Evolutionary conservation across 1,140 invertebrate species (phyloP).

Genomic region (Drosophila littoralis): DNA sequence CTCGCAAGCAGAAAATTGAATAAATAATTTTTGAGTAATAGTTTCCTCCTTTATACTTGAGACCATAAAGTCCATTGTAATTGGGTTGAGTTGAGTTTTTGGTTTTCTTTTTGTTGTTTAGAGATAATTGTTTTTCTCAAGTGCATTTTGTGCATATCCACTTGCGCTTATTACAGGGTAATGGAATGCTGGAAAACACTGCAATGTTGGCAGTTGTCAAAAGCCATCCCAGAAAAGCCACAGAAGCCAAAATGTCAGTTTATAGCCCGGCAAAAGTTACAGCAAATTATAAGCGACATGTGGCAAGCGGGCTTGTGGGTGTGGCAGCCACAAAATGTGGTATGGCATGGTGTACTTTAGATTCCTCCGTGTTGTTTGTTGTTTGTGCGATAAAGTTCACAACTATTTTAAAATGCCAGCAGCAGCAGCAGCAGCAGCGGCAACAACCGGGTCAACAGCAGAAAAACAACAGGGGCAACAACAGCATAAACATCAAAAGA

Average conservation of each 20-base stretch:
- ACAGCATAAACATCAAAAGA: constrained; percentile 25
- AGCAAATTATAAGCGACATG: constrained; percentile 75
- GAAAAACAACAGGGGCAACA: constrained; percentile 1
- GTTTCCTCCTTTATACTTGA: too few relatives aligned
- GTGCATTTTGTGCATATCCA: too few relatives aligned
- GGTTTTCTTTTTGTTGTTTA: too few relatives aligned
- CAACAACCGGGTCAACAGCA: constrained; percentile 25
- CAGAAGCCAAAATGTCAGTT: constrained; percentile 64
- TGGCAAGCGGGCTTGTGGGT: constrained; percentile 40
- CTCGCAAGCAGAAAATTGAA: too few relatives aligned
- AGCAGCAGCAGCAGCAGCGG: constrained; percentile 46
- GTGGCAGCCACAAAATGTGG: constrained; percentile 60
- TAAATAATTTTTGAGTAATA: too few relatives aligned
- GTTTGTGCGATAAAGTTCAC: constrained; percentile 68
- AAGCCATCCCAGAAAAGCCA: constrained; percentile 22
- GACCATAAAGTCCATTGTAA: too few relatives aligned
- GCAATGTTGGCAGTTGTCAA: constrained; percentile 18
- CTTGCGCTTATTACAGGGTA: too few relatives aligned
- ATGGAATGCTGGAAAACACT: neutral
- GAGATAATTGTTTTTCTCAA: too few relatives aligned
- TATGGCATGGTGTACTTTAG: constrained; percentile 11
- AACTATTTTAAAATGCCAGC: constrained; percentile 74
- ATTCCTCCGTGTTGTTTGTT: constrained; percentile 31
- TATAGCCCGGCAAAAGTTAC: constrained; percentile 57
- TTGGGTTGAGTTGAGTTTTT: too few relatives aligned